Evolutionary conservation across 2,797 vertebrate species (phyloP), one percentile per base, ranked within the genome.

Genomic region (Chelon labrosus): DNA sequence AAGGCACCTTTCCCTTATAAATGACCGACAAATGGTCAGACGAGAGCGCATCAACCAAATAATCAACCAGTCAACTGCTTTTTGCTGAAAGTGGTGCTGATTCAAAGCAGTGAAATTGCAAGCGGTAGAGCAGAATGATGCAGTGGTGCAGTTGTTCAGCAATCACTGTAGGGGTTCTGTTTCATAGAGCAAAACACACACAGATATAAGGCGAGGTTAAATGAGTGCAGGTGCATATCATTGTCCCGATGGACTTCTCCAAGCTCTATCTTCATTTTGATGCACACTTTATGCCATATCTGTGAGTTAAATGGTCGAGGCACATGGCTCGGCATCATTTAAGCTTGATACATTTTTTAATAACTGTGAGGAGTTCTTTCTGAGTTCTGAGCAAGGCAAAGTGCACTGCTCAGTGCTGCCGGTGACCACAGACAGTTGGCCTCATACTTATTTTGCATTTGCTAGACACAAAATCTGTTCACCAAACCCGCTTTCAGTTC

Each of bases 401-500:
- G 75, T 80, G 77, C 19, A 11, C 53, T 16, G 50, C 80, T 86
- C 27, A 47, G 80, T 68, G 77, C 69, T 59, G 75, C 75, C 42
- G 72, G 63, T 13, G 37, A 83, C 73, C 63, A 75, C 82, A 85
- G 78, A 73, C 76, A 59, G 70, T 35, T 65, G 77, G 74, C 75
- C 76, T 77, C 19, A 0, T 58, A 84, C 75, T 62, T 85, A 65
- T 79, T 83, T 77, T 71, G 64, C 71, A 75, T 90, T 86, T 83
- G 79, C 65, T 59, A 82, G 72, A 88, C 64, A 65, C 71, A 58
- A 86, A 88, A 91, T 89, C 77, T 85, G 77, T 75, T 89, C 86
- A 80, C 75, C 69, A 82, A 91, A 89, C 80, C 70, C 22, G 11
- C 84, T 89, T 83, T 87, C 65, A 75, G 80, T 83, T 73, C 78